phyloP scores from a whole-genome alignment of 2,113 vertebrate species.

The Butorides virescens region DNA sequence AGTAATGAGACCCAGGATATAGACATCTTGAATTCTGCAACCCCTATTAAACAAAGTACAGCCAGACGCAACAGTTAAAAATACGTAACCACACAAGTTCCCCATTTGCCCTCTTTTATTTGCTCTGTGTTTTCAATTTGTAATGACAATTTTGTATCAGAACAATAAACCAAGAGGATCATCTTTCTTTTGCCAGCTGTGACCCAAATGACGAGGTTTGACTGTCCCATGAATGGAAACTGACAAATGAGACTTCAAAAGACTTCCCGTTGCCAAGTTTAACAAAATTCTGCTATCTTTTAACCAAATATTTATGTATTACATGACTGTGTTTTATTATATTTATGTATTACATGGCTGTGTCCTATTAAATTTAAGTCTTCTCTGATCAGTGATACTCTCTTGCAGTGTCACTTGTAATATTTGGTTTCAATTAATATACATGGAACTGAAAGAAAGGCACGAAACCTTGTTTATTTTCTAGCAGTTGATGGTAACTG shows the following conservation, averaged over 20 bases:
- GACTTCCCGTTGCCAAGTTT: conserved; percentile 60
- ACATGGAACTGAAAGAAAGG: conserved; percentile 32
- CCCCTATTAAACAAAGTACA: conserved; percentile 44
- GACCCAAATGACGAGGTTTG: conserved; percentile 56
- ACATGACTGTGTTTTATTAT: conserved; percentile 64
- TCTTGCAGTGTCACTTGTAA: conserved; percentile 36
- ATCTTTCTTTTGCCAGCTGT: conserved; percentile 66
- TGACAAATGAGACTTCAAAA: conserved; percentile 66
- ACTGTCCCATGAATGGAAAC: conserved; percentile 56
- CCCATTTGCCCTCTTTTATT: conserved; percentile 67
- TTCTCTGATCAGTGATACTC: conserved; percentile 39
- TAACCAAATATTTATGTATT: conserved; percentile 71
- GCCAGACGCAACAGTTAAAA: conserved; percentile 63
- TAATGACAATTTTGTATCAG: conserved; percentile 69
- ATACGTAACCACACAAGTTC: conserved; percentile 61
- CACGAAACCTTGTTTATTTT: conserved; percentile 45
- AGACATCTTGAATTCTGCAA: conserved; percentile 61
- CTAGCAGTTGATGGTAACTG: conserved; percentile 35
- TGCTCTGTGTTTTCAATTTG: conserved; percentile 67
- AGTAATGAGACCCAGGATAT: conserved; percentile 49
- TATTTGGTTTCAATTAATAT: conserved; percentile 67
- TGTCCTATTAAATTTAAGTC: conserved; percentile 57
- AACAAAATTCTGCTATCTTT: conserved; percentile 66
- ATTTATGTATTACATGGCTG: conserved; percentile 68
- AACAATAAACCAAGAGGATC: conserved; percentile 62